Base-by-base conservation (phyloP, 1,140 invertebrate species). In the Zaprionus ghesquierei region DNA sequence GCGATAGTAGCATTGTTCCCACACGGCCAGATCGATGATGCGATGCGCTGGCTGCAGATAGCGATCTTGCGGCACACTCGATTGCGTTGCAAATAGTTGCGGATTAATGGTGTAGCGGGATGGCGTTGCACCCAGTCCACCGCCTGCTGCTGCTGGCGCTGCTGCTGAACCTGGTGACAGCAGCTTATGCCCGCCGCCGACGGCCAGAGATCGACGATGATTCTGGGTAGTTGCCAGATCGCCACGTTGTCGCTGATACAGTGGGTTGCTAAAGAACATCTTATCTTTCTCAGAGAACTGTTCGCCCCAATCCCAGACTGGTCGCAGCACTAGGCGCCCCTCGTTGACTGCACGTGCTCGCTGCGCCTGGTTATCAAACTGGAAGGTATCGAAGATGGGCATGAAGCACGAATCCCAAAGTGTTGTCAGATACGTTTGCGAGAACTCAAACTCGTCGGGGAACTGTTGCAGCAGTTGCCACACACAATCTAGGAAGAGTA, bases 401-500 rank as follows among this genome's bases (percentile, higher is more conserved):
- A 97, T 94, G 79, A 97, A 96, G 41, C 95, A 94, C 15, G 95
- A 94, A 92, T 99, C 98, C 97, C 97, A 98, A 3, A 99, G 89
- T 0, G 96, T 96, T 5, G 96, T 97, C 44, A 99, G 94, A 92
- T 98, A 98, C 0, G 96, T 97, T 93, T 98, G 97, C 5, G 97
- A 97, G 92, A 98, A 98, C 92, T 98, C 96, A 92, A 99, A 98
- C 60, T 95, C 94, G 1, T 95, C 93, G 9, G 97, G 97, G 92
- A 96, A 98, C 93, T 99, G 98, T 81, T 96, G 95, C 64, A 95
- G 92, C 31, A 99, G 92, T 93, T 99, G 98, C 96, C 97, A 98
- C 51, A 97, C 95, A 92, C 97, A 98, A 92, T 99, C 98, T 69
- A 99, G 93, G 92, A 97, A 99, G 46, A 99, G 90, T 22, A 98